Evolutionary conservation across 1,140 invertebrate genomes (phyloP).

Genomic region (Notospermus geniculatus): DNA sequence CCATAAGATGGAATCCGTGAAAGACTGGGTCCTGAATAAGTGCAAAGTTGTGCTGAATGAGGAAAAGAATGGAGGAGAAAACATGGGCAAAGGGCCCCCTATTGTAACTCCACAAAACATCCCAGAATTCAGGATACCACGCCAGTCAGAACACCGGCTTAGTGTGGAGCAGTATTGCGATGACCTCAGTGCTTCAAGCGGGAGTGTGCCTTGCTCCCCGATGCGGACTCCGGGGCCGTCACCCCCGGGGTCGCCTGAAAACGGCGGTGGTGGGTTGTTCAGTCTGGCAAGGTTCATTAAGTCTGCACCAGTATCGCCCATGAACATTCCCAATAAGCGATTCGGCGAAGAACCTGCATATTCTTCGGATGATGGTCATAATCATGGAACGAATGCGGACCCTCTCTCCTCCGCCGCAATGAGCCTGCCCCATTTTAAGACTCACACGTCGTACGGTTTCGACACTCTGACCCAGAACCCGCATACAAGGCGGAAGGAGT

Average conservation of each 20-base stretch:
- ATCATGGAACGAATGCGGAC: slow-evolving; percentile 31
- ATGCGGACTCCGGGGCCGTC: not conserved
- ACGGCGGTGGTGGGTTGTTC: not conserved
- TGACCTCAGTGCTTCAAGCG: not conserved
- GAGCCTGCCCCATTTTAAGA: slow-evolving; percentile 33
- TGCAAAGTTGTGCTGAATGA: slow-evolving; percentile 4
- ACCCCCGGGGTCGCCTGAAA: not conserved
- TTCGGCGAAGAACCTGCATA: not conserved
- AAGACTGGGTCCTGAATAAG: slow-evolving; percentile 8
- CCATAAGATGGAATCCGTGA: slow-evolving; percentile 5
- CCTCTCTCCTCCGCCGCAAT: slow-evolving; percentile 33
- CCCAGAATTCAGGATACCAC: not conserved
- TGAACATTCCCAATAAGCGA: not conserved
- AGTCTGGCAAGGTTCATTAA: not conserved
- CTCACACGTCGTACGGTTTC: slow-evolving; percentile 34
- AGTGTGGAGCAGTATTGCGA: slow-evolving; percentile 1
- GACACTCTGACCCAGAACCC: slow-evolving; percentile 38
- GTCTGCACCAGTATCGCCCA: not conserved
- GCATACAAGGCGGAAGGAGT: slow-evolving; percentile 38
- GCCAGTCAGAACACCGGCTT: not conserved
- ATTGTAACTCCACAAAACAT: slow-evolving; percentile 5
- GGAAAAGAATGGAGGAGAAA: not conserved
- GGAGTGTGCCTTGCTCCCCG: not conserved
- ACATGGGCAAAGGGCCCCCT: not conserved
- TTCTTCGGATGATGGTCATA: not conserved